phyloP scores from a whole-genome alignment of 1,140 invertebrate genomes.

The Sitobion miscanthi region DNA sequence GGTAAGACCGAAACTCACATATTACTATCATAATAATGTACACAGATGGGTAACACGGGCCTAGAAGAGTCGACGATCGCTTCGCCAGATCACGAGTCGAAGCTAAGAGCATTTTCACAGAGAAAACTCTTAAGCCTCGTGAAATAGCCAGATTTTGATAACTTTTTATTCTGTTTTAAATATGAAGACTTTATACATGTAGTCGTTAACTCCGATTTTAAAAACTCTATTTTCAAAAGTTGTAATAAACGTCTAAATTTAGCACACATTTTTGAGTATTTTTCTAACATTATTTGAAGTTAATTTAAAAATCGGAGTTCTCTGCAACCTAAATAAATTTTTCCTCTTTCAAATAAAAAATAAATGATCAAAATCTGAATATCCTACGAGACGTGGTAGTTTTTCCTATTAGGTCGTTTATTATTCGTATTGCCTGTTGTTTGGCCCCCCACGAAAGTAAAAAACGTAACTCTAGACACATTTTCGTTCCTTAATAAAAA shows the following conservation, averaged over 20 bases:
- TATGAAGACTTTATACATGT: background rate
- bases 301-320: background rate
- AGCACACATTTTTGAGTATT: conserved; percentile 8
- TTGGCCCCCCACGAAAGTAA: too few relatives aligned
- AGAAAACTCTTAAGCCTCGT: background rate
- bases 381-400: too few relatives aligned
- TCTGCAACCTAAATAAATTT: too few relatives aligned
- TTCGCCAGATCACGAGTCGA: background rate
- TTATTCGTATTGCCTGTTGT: too few relatives aligned
- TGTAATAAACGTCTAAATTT: background rate
- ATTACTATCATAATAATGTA: background rate
- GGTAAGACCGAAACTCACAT: background rate
- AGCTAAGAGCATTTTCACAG: background rate
- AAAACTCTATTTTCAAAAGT: conserved; percentile 6
- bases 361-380: too few relatives aligned
- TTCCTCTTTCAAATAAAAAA: too few relatives aligned
- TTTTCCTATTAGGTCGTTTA: too few relatives aligned
- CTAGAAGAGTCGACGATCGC: background rate
- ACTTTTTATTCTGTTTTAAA: background rate
- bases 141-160: background rate
- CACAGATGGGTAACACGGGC: background rate
- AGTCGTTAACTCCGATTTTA: background rate
- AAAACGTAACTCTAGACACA: too few relatives aligned
- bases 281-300: background rate
- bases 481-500: too few relatives aligned